These are phyloP conservation scores for Melinopterus prodromus DNA, from an alignment of 2,888 invertebrate genomes.

Conservation along the genomic window DNA sequence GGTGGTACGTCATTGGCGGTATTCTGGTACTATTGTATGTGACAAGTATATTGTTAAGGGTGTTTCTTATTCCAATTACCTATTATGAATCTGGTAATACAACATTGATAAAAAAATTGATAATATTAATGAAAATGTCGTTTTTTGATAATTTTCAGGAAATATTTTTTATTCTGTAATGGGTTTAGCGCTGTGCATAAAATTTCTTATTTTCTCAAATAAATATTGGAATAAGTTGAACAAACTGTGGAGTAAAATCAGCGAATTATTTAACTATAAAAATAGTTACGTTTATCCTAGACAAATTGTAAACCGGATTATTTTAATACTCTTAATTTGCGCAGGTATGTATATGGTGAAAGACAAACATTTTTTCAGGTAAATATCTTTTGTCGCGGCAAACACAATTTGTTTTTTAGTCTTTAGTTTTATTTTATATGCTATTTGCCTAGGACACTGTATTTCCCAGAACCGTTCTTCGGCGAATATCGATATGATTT, in stretches of 20 bases:
- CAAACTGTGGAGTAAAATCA: neutral
- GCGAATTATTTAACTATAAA: neutral
- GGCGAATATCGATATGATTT: no score
- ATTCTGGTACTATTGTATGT: neutral
- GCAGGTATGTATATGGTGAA: no score
- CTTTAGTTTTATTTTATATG: no score
- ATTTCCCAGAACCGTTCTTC: no score
- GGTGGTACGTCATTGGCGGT: neutral
- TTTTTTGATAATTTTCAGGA: neutral
- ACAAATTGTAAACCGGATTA: neutral
- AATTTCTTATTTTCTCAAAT: neutral
- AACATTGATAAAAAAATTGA: neutral
- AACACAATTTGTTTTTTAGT: no score
- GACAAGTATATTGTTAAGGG: neutral
- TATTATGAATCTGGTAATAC: neutral
- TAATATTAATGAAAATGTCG: neutral
- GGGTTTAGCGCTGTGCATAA: neutral
- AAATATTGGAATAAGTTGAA: neutral
- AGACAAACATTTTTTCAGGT: no score
- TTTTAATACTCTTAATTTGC: no score
- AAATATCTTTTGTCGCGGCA: no score
- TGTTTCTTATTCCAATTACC: neutral
- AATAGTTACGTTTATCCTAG: neutral
- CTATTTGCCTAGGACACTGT: no score
- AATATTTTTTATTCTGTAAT: neutral